These are phyloP conservation scores for Bombus balteatus DNA, from an alignment of 1,140 invertebrate genomes.

Conservation along the genomic window DNA sequence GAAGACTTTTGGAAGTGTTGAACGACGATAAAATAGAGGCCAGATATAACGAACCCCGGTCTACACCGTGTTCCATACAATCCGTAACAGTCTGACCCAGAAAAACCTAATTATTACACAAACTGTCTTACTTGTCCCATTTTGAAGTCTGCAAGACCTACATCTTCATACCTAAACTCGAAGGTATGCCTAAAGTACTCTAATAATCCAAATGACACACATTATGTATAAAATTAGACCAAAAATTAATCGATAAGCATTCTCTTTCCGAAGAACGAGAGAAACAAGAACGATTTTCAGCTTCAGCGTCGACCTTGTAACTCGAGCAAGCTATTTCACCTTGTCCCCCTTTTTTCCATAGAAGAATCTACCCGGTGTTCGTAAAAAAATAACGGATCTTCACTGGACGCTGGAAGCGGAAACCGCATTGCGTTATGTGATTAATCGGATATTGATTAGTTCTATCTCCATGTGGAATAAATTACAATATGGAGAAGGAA, in stretches of 20 bases:
- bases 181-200: not conserved
- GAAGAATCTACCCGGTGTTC: not conserved
- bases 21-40: not conserved
- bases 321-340: constrained; percentile 38
- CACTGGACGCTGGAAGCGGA: not conserved
- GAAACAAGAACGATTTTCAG: constrained; percentile 17
- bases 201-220: not conserved
- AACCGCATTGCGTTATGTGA: constrained; percentile 13
- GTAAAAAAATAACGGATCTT: not conserved
- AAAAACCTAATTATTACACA: not conserved
- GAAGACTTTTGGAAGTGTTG: not conserved
- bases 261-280: not conserved
- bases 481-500: not conserved
- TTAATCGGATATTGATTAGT: constrained; percentile 31
- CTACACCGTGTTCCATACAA: not conserved
- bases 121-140: not conserved
- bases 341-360: constrained; percentile 41
- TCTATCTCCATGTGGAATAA: not conserved
- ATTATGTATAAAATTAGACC: not conserved
- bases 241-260: not conserved
- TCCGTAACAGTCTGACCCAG: not conserved
- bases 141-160: not conserved
- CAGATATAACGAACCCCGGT: no score
- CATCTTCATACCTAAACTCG: not conserved
- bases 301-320: constrained; percentile 30